Conservation (phyloP, 2,888 invertebrate genomes). For the Drosophila prolongata region DNA sequence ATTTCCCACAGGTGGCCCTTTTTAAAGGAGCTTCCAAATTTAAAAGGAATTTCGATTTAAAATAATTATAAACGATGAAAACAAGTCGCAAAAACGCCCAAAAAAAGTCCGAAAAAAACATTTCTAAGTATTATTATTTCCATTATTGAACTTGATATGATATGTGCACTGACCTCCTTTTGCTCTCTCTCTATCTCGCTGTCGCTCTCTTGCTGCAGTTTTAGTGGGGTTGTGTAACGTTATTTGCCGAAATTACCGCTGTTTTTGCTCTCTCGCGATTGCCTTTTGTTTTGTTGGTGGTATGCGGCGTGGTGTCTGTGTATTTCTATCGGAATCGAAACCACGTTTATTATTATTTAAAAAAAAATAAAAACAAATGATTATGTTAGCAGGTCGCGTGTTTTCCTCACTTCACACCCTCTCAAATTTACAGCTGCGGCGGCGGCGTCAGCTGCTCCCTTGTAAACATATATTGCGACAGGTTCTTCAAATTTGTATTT, state of each 20-base stretch:
- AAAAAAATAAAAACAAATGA: constrained; percentile 27
- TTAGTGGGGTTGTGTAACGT: constrained; percentile 7
- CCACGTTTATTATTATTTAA: constrained; percentile 26
- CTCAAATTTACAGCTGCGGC: constrained; percentile 53
- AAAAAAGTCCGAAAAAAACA: constrained; percentile 10
- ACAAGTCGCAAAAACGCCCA: no score
- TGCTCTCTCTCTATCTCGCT: not conserved
- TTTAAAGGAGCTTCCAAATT: no score
- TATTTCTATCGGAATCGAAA: constrained; percentile 14
- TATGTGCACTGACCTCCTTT: constrained; percentile 38
- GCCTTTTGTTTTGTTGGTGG: constrained; percentile 4
- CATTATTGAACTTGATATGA: constrained; percentile 1
- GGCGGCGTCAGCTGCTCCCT: constrained; percentile 30
- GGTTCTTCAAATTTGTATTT: constrained; percentile 12
- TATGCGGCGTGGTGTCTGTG: constrained; percentile 38
- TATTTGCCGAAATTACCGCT: constrained; percentile 14
- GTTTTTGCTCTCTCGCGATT: constrained; percentile 19
- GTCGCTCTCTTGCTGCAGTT: constrained; percentile 1
- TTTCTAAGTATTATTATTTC: not conserved
- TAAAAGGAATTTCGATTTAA: no score
- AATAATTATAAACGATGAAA: no score
- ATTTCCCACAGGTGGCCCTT: not conserved
- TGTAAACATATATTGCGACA: constrained; percentile 38
- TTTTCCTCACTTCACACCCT: constrained; percentile 43
- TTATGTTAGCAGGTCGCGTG: constrained; percentile 52